A percentile compares a stretch with the other conserved stretches of the same genome.
These are phyloP conservation scores for Motacilla alba DNA, from an alignment of 2,113 vertebrate species.

Conservation along the genomic window DNA sequence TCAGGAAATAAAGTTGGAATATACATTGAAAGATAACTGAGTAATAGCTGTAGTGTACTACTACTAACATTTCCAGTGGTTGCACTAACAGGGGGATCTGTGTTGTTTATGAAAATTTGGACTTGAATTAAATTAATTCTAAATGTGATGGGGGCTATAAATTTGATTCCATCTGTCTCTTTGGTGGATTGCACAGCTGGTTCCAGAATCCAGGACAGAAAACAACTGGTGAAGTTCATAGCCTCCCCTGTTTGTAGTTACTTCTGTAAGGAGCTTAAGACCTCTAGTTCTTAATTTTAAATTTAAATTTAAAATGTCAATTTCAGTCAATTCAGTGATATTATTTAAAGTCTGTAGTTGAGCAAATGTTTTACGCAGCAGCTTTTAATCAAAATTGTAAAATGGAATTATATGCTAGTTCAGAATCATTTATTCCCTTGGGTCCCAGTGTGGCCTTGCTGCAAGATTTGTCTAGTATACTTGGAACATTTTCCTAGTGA, in stretches of 20 bases:
- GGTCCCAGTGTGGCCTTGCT: neutral
- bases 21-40: neutral
- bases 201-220: neutral
- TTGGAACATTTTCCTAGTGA: neutral
- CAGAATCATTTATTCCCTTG: neutral
- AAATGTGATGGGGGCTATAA: neutral
- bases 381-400: neutral
- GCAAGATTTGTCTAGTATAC: neutral
- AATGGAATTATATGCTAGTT: neutral
- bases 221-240: neutral
- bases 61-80: neutral
- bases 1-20: neutral
- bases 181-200: neutral
- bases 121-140: neutral
- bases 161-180: neutral
- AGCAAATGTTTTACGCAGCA: neutral
- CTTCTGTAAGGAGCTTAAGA: neutral
- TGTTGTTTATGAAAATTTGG: neutral
- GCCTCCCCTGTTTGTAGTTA: neutral
- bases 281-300: neutral
- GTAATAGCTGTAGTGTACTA: neutral
- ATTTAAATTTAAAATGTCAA: neutral
- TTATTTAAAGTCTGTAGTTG: neutral
- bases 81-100: neutral
- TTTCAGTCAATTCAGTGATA: neutral